Evolutionary conservation across 2,888 invertebrate species (phyloP), one percentile per base, ranked within the genome.

Genomic region (Aphidoletes aphidimyza): DNA sequence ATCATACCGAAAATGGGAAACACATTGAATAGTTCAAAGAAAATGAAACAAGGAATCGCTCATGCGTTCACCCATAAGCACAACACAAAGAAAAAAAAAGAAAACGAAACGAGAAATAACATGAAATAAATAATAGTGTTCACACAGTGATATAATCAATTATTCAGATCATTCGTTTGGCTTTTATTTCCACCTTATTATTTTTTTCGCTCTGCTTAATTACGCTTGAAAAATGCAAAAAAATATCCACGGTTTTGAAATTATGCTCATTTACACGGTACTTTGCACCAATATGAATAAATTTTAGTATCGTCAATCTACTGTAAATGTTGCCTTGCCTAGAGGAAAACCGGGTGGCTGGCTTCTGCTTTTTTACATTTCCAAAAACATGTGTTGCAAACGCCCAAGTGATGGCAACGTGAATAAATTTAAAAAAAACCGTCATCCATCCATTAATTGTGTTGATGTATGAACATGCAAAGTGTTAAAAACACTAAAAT

Each of bases 111-210:
- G 9, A 47, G 9, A n/a, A n/a, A n/a, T n/a, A n/a, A n/a, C n/a
- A n/a, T 19, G 2, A 19, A 47, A 47, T 47, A 47, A 47, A 54
- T 54, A 54, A 54, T 54, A 54, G n/a, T 26, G 54, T 54, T 54
- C 54, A 26, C 54, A 54, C 54, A 54, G 26, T 22, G 1, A 54
- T 8, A 54, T 54, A 54, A 54, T 54, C 54, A 54, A 54, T 54
- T 54, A 54, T 54, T 2, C 54, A 54, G 54, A 26, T 54, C 22
- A 26, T 54, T 54, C 54, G 47, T 47, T 22, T 54, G n/a, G 22
- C 54, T 54, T 3, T 54, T 54, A 54, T 54, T 54, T 54, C 54
- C 54, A 54, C 54, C 22, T n/a, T 54, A 54, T 54, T 54, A 54
- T 54, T 22, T 26, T 26, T 54, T 5, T 26, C 22, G n/a, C 14